A percentile compares a stretch with the other conserved stretches of the same genome.
phyloP scores from a whole-genome alignment of 2,888 invertebrate genomes.

The Julus scandinavius region DNA sequence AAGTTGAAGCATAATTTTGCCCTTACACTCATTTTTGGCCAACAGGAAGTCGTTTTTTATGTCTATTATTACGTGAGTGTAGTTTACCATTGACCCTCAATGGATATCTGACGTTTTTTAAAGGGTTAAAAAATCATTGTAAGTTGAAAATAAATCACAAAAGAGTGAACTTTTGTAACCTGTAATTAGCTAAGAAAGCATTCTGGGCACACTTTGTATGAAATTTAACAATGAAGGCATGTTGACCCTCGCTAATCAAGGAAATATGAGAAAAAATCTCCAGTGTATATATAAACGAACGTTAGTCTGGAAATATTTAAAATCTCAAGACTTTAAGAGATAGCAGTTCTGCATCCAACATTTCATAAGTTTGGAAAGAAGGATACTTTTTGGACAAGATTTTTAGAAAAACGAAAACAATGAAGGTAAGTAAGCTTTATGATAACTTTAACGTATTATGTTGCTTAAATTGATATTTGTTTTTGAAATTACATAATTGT shows the following conservation, averaged over 20 bases:
- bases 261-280: background rate
- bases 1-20: background rate
- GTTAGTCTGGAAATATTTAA: background rate
- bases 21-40: background rate
- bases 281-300: background rate
- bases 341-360: background rate
- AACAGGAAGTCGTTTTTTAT: background rate
- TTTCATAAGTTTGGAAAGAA: background rate
- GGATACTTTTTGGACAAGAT: background rate
- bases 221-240: conserved; percentile 29
- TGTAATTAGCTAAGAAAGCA: background rate
- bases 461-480: no score
- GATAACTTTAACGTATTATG: background rate
- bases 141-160: conserved; percentile 30
- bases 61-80: background rate
- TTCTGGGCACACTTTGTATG: background rate
- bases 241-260: conserved; percentile 19
- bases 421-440: background rate
- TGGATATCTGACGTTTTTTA: background rate
- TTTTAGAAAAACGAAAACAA: background rate
- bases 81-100: conserved; percentile 45
- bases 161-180: conserved; percentile 42
- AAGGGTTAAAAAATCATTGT: conserved; percentile 42
- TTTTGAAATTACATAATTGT: no score
- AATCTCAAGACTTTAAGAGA: background rate